Evolutionary conservation across 2,888 invertebrate genomes (phyloP), one percentile per base, ranked within the genome.

Genomic region (Eurytoma californica): DNA sequence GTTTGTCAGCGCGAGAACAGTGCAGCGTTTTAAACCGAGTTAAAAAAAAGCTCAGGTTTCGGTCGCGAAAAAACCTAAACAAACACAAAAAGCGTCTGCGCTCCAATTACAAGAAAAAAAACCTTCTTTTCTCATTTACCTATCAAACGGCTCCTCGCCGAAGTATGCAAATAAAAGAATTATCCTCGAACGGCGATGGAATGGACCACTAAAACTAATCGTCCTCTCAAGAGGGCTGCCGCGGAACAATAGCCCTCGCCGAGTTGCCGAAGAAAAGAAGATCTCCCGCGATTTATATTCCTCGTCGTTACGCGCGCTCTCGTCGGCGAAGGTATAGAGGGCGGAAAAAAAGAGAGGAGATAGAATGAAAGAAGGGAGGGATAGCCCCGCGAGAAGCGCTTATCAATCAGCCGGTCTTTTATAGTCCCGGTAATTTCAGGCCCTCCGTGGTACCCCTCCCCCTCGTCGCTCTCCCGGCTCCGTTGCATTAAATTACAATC

Each of bases 401-500:
- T 76, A 80, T 80, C 79, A 80, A 80, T 75, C 75, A 72, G 49
- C n/a, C 53, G 47, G 61, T 20, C 55, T 79, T 39, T 79, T 79
- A 79, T 75, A 75, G 79, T 75, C 66, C 57, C 30, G 58, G 61
- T 68, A 73, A 68, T 78, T 73, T 39, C 55, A 55, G 55, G 24
- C 65, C 58, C 72, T 69, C 47, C 12, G 3, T 20, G n/a, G 2
- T 57, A 13, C 75, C 49, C 63, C 30, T 60, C 28, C 65, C 47
- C 68, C 28, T 28, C 7, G 30, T 16, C 49, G 47, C 58, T 69
- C 68, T 51, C n/a, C 0, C 13, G 63, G 66, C 77, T 24, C 24
- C 70, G 73, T 80, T 80, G 63, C 79, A 58, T 72, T 80, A 80
- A 80, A 80, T 80, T 77, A 77, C 80, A 77, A 80, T 80, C 77